Conservation (phyloP, 1,140 invertebrate species). For the Heterodera carotae region DNA sequence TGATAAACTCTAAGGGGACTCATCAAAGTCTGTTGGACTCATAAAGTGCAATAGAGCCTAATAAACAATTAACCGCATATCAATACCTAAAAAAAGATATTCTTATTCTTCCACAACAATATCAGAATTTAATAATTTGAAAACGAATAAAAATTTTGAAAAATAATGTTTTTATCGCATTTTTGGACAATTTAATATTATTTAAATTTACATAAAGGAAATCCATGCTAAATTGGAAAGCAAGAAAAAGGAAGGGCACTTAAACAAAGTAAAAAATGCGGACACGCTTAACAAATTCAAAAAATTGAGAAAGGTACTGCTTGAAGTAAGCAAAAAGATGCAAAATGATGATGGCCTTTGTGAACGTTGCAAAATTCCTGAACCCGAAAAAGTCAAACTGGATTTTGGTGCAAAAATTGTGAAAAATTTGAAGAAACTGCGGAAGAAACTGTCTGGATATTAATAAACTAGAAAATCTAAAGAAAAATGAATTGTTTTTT, state of each 20-base stretch:
- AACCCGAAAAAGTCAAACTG: background rate
- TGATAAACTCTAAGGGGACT: too few relatives aligned
- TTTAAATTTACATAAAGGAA: background rate
- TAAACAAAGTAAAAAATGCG: background rate
- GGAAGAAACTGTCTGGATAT: background rate
- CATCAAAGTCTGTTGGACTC: too few relatives aligned
- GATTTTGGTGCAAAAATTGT: background rate
- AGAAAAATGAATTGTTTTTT: too few relatives aligned
- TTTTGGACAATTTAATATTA: too few relatives aligned
- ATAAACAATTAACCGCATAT: too few relatives aligned
- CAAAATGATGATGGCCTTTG: background rate
- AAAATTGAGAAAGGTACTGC: background rate
- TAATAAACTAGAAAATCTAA: too few relatives aligned
- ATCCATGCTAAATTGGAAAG: background rate
- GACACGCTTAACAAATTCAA: background rate
- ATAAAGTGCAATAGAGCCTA: too few relatives aligned
- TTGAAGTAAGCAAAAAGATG: background rate
- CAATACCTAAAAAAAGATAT: too few relatives aligned
- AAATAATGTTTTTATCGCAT: too few relatives aligned
- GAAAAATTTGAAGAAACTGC: background rate
- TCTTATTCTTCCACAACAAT: too few relatives aligned
- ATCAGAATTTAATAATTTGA: too few relatives aligned
- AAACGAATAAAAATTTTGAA: too few relatives aligned
- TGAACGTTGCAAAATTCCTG: background rate
- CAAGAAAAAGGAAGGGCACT: background rate